These are phyloP conservation scores for Zosterops pallidus DNA, from an alignment of 2,113 vertebrate species.

Conservation along the genomic window DNA sequence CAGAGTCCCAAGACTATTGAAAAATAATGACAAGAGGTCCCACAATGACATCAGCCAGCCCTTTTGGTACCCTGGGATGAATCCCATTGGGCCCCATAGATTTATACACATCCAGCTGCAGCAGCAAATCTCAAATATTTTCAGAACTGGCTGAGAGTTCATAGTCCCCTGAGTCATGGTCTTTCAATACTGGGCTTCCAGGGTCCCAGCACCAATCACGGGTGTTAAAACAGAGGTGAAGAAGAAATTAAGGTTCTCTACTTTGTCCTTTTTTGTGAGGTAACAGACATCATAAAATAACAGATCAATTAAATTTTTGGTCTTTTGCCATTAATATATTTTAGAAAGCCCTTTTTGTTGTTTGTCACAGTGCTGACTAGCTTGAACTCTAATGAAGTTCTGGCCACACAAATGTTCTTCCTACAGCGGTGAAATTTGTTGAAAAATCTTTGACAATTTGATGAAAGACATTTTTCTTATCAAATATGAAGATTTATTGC, in stretches of 20 bases:
- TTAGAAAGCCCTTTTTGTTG: not conserved
- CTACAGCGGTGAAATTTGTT: not conserved
- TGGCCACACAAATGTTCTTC: not conserved
- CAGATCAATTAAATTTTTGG: not conserved
- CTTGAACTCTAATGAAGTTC: not conserved
- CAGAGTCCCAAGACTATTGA: not conserved
- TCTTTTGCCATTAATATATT: not conserved
- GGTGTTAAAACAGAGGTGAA: not conserved
- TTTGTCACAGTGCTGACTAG: not conserved
- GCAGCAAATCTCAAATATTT: not conserved
- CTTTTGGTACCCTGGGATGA: not conserved
- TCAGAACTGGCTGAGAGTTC: not conserved
- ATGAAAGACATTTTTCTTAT: not conserved
- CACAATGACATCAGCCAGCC: accelerated
- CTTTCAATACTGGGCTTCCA: not conserved
- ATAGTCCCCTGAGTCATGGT: not conserved
- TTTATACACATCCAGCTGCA: not conserved
- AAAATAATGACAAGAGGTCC: not conserved
- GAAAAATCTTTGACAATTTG: not conserved
- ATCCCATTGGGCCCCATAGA: not conserved
- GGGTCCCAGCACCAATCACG: not conserved
- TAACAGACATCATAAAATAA: not conserved
- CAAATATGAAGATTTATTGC: not conserved
- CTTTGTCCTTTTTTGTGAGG: not conserved
- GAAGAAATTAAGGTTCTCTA: not conserved